These are phyloP conservation scores for Hydrozoanthus gracilis DNA, from an alignment of 92 coral and sea anemone species.

Conservation along the genomic window DNA sequence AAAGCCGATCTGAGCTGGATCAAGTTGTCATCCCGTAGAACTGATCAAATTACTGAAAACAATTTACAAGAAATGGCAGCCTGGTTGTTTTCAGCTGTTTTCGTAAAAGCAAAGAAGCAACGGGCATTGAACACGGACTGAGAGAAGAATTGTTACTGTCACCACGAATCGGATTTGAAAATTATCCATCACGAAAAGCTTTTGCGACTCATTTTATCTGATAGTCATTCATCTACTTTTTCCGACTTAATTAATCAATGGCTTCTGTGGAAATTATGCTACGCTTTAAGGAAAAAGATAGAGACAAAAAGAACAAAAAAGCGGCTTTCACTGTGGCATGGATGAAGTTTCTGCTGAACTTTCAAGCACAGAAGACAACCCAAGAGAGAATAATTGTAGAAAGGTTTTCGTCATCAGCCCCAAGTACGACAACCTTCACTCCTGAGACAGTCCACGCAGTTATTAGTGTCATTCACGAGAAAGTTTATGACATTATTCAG, in stretches of 20 bases:
- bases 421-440: constrained; percentile 34
- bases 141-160: constrained; percentile 26
- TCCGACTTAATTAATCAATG: constrained; percentile 28
- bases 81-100: constrained; percentile 26
- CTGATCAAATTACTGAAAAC: constrained; percentile 35
- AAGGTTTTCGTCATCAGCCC: constrained; percentile 19
- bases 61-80: constrained; percentile 30
- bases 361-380: constrained; percentile 35
- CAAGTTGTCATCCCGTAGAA: constrained; percentile 31
- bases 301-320: constrained; percentile 32
- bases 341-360: constrained; percentile 32
- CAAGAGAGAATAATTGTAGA: constrained; percentile 35
- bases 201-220: constrained; percentile 31
- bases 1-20: constrained; percentile 27
- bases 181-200: constrained; percentile 28
- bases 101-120: constrained; percentile 38
- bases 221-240: constrained; percentile 33
- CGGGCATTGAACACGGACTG: constrained; percentile 22
- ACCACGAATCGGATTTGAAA: constrained; percentile 31
- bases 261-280: constrained; percentile 31
- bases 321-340: constrained; percentile 33
- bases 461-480: constrained; percentile 26
- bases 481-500: constrained; percentile 20
- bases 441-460: constrained; percentile 22
- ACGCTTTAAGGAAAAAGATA: constrained; percentile 23